A percentile compares a stretch with the other conserved stretches of the same genome.
Evolutionary conservation across 2,888 invertebrate genomes (phyloP).

Genomic region (Prosopocoilus inquinatus): DNA sequence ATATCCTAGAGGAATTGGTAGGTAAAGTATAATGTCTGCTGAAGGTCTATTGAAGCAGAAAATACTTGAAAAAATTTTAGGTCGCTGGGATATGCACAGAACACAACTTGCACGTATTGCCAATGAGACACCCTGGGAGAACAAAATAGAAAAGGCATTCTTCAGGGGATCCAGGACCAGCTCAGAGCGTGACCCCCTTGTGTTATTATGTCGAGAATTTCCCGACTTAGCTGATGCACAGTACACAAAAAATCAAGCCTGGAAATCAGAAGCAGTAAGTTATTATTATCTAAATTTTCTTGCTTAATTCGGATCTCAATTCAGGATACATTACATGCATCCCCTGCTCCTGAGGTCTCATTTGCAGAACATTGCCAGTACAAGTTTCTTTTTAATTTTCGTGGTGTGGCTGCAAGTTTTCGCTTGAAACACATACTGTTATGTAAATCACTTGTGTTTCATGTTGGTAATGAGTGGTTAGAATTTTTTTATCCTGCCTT

Average conservation of each 20-base stretch:
- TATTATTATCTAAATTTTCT: not conserved
- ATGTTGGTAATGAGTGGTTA: conserved; percentile 90
- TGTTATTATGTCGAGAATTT: conserved; percentile 73
- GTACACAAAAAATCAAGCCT: conserved; percentile 98
- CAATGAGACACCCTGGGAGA: conserved; percentile 71
- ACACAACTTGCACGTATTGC: conserved; percentile 56
- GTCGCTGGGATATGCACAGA: conserved; percentile 88
- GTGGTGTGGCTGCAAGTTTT: conserved; percentile 97
- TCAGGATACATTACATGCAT: conserved; percentile 81
- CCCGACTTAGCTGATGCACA: conserved; percentile 85
- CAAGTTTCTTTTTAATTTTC: conserved; percentile 93
- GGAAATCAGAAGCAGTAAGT: conserved; percentile 84
- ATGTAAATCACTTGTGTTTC: conserved; percentile 89
- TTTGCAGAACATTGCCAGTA: conserved; percentile 91
- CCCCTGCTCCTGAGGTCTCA: conserved; percentile 82
- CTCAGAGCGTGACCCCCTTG: conserved; percentile 82
- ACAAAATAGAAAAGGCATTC: conserved; percentile 71
- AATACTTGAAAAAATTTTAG: conserved; percentile 45
- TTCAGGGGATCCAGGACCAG: conserved; percentile 95
- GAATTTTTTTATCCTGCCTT: conserved; percentile 92
- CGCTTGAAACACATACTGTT: conserved; percentile 93
- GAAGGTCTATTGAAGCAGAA: not conserved
- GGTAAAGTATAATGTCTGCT: not conserved
- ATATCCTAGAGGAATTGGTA: conserved; percentile 82
- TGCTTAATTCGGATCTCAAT: conserved; percentile 30